Conservation (phyloP, 1,140 invertebrate species). For the Drosophila suzukii region DNA sequence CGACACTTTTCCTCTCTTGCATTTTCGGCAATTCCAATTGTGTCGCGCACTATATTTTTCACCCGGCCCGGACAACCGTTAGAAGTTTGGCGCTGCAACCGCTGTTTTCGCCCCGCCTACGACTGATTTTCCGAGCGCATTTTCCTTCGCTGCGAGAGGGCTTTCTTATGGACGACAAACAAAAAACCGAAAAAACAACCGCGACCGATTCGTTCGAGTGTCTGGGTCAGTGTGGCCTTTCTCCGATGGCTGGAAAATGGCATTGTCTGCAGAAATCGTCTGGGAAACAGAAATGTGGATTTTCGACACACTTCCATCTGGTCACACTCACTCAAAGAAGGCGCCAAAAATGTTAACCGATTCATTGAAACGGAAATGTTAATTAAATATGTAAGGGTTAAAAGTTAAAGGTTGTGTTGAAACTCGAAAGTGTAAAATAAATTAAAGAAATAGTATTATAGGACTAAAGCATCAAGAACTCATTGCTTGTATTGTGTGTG, state of each 20-base stretch:
- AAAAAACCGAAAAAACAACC: constrained; percentile 44
- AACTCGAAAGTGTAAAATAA: too few species aligned
- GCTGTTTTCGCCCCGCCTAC: constrained; percentile 28
- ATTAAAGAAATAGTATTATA: too few species aligned
- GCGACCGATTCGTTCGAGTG: constrained; percentile 6
- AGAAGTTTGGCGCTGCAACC: constrained; percentile 44
- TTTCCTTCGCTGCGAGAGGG: constrained; percentile 25
- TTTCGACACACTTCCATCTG: background rate
- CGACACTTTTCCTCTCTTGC: constrained; percentile 39
- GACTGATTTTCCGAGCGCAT: constrained; percentile 28
- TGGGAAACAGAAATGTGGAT: too few species aligned
- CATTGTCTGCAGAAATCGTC: background rate
- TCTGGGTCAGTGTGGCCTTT: constrained; percentile 1
- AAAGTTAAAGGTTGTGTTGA: too few species aligned
- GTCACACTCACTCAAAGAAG: background rate
- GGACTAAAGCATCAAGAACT: too few species aligned
- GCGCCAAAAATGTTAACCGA: constrained; percentile 1
- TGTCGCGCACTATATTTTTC: constrained; percentile 20
- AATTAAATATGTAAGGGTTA: background rate
- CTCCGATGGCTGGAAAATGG: background rate
- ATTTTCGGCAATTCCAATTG: constrained; percentile 28
- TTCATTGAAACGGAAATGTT: background rate
- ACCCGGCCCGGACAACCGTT: constrained; percentile 59
- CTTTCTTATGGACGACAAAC: constrained; percentile 52
- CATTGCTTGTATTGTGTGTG: too few species aligned